Percentiles rank a stretch among this genome's conserved stretches.
phyloP scores from a whole-genome alignment of 1,140 invertebrate genomes.

The Apocrypta bakeri region DNA sequence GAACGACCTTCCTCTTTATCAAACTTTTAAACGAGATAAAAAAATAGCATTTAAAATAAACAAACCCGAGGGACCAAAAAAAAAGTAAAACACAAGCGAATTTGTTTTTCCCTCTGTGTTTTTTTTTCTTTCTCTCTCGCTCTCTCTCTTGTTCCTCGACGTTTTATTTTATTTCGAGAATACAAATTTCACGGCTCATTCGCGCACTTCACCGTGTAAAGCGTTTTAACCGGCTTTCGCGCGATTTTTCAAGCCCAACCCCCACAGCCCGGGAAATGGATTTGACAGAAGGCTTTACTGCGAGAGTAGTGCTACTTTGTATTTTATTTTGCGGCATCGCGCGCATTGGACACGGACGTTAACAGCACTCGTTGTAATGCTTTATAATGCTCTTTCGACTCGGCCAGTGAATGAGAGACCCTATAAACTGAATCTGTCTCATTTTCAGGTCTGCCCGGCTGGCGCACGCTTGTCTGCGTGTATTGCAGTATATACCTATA shows the following conservation, averaged over 20 bases:
- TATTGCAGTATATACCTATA: too few species aligned
- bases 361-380: slow-evolving; percentile 73
- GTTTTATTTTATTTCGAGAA: neutral
- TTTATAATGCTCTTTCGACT: slow-evolving; percentile 68
- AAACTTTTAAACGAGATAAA: slow-evolving; percentile 27
- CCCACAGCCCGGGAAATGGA: slow-evolving; percentile 63
- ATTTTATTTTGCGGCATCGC: slow-evolving; percentile 66
- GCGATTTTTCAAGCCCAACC: slow-evolving; percentile 45
- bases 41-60: slow-evolving; percentile 30
- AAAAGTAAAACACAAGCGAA: slow-evolving; percentile 29
- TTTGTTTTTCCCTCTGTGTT: slow-evolving; percentile 22
- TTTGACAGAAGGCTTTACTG: slow-evolving; percentile 71
- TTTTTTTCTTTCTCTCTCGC: neutral
- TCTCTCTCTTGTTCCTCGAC: neutral
- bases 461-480: neutral
- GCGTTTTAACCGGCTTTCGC: slow-evolving; percentile 57
- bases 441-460: slow-evolving; percentile 22
- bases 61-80: slow-evolving; percentile 9
- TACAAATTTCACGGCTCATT: slow-evolving; percentile 50
- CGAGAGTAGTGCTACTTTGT: slow-evolving; percentile 64
- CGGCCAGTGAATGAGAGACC: slow-evolving; percentile 1
- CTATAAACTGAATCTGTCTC: neutral
- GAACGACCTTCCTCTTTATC: slow-evolving; percentile 33
- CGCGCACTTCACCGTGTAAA: slow-evolving; percentile 48
- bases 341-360: slow-evolving; percentile 72